These are phyloP conservation scores for Centropyge bicolor DNA, from an alignment of 2,797 vertebrate genomes.

Conservation along the genomic window DNA sequence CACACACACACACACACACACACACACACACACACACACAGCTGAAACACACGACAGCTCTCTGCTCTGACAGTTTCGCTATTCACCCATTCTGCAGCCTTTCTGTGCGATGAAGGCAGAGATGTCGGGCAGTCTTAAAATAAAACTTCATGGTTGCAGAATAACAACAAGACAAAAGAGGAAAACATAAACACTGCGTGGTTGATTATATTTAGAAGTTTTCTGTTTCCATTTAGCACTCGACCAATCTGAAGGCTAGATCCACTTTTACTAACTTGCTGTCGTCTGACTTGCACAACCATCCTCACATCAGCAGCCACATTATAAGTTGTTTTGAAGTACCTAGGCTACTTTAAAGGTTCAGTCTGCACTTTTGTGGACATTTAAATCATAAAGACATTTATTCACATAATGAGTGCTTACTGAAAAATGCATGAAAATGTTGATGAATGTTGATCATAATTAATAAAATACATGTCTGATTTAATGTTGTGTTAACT, in stretches of 20 bases:
- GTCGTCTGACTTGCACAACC: no score
- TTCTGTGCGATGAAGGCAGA: conserved; percentile 45
- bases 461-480: background rate
- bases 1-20: conserved; percentile 40
- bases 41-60: conserved; percentile 41
- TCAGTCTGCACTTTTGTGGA: background rate
- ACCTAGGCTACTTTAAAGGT: background rate
- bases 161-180: background rate
- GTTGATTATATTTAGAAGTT: background rate
- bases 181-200: background rate
- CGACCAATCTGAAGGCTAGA: background rate
- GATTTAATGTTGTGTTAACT: background rate
- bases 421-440: background rate
- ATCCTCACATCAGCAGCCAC: background rate
- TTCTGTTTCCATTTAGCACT: no score
- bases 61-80: conserved; percentile 71
- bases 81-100: conserved; percentile 53
- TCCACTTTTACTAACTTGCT: background rate
- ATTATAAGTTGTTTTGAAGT: background rate
- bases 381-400: no score
- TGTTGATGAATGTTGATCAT: background rate
- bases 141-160: conserved; percentile 18
- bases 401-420: no score
- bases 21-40: conserved; percentile 18
- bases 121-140: conserved; percentile 16